A percentile compares a stretch with the other conserved stretches of the same genome.
Evolutionary conservation across 2,888 invertebrate genomes (phyloP).

Genomic region (Nymphalis polychloros): DNA sequence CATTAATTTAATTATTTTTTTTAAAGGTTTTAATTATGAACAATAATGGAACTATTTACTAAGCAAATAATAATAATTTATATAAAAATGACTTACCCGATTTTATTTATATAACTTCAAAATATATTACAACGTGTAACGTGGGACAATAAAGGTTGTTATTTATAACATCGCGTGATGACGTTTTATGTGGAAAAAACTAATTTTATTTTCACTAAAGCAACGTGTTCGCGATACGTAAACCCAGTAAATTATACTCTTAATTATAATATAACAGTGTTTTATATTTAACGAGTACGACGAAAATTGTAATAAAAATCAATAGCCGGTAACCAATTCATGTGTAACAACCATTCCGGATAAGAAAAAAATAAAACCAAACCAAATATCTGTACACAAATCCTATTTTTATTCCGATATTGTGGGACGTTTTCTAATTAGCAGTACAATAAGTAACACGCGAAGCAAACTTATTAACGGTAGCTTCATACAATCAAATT

Average conservation of each 20-base stretch:
- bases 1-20: too few relatives aligned
- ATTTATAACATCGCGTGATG: constrained; percentile 69
- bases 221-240: constrained; percentile 71
- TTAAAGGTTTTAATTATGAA: background rate
- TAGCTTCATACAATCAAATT: too few relatives aligned
- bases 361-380: constrained; percentile 19
- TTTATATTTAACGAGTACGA: constrained; percentile 60
- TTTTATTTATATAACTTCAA: constrained; percentile 18
- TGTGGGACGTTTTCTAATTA: too few relatives aligned
- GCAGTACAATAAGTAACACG: too few relatives aligned
- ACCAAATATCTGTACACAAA: background rate
- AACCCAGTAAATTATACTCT: constrained; percentile 66
- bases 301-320: constrained; percentile 57
- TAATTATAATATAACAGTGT: constrained; percentile 64
- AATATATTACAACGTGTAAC: constrained; percentile 42
- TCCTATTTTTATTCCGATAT: too few relatives aligned
- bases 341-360: constrained; percentile 33
- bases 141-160: constrained; percentile 63
- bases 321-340: constrained; percentile 44
- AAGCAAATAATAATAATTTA: constrained; percentile 16
- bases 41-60: background rate
- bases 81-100: constrained; percentile 8
- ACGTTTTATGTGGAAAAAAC: constrained; percentile 56
- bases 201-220: constrained; percentile 65
- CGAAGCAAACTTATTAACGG: too few relatives aligned